Evolutionary conservation across 1,140 invertebrate genomes (phyloP).

Genomic region (Orchestia grillus): DNA sequence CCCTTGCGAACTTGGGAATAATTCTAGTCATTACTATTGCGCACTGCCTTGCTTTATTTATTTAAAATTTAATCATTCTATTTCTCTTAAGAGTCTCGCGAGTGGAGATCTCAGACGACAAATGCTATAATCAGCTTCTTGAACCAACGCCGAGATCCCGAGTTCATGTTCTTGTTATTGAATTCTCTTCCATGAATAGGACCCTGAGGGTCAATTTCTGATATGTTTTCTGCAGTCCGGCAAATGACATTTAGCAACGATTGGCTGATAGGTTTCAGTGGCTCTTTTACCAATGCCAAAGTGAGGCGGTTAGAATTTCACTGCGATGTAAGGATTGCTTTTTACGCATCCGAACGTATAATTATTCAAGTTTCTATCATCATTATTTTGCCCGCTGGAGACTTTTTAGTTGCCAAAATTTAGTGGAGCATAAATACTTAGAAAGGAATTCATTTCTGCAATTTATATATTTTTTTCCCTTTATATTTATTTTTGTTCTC

Average conservation of each 20-base stretch:
- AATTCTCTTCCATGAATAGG: background rate
- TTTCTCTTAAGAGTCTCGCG: background rate
- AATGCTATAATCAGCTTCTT: background rate
- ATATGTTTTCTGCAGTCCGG: background rate
- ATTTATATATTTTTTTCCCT: too few species aligned
- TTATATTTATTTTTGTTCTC: too few species aligned
- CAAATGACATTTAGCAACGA: background rate
- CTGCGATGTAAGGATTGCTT: background rate
- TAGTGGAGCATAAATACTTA: background rate
- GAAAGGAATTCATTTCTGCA: too few species aligned
- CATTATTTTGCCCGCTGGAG: background rate
- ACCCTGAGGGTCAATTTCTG: background rate
- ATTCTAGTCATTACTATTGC: too few species aligned
- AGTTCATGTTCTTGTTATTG: background rate
- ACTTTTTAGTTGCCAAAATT: background rate
- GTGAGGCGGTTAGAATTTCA: background rate
- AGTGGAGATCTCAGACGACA: background rate
- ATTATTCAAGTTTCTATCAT: background rate
- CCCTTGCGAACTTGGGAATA: too few species aligned
- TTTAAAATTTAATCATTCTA: background rate
- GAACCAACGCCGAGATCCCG: background rate
- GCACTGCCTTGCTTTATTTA: too few species aligned
- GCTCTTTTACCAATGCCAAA: background rate
- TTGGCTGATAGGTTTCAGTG: background rate
- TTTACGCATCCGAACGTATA: background rate